phyloP scores from a whole-genome alignment of 1,140 invertebrate genomes.

The Colletes gigas region DNA sequence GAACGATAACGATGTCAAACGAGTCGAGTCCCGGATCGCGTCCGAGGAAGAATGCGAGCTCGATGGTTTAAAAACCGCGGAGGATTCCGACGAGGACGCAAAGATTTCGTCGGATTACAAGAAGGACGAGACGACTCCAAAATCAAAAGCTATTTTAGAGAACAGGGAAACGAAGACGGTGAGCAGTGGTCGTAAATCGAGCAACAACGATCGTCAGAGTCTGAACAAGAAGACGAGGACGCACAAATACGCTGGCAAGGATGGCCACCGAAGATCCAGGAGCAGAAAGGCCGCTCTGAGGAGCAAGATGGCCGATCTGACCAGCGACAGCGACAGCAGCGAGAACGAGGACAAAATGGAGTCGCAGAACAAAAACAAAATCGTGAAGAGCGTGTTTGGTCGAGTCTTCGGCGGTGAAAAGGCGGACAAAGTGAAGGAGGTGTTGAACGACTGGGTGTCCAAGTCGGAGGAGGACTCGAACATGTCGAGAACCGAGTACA shows the following conservation, averaged over 20 bases:
- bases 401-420: slow-evolving; percentile 76
- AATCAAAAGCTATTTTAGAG: neutral
- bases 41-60: slow-evolving; percentile 14
- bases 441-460: slow-evolving; percentile 77
- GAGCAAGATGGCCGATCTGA: slow-evolving; percentile 37
- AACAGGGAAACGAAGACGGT: neutral
- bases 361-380: slow-evolving; percentile 74
- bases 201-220: neutral
- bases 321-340: slow-evolving; percentile 66
- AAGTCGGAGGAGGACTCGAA: slow-evolving; percentile 73
- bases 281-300: slow-evolving; percentile 25
- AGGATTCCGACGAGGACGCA: slow-evolving; percentile 1
- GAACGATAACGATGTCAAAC: neutral
- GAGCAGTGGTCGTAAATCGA: neutral
- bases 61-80: neutral
- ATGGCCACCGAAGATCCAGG: slow-evolving; percentile 49
- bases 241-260: slow-evolving; percentile 7
- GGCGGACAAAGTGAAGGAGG: slow-evolving; percentile 75
- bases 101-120: slow-evolving; percentile 22
- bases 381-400: slow-evolving; percentile 77
- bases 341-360: slow-evolving; percentile 60
- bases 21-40: neutral
- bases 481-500: slow-evolving; percentile 23
- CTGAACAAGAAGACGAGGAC: slow-evolving; percentile 23
- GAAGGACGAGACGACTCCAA: slow-evolving; percentile 2